Evolutionary conservation across 1,140 invertebrate species (phyloP), one percentile per base, ranked within the genome.

Genomic region (Samia ricini): DNA sequence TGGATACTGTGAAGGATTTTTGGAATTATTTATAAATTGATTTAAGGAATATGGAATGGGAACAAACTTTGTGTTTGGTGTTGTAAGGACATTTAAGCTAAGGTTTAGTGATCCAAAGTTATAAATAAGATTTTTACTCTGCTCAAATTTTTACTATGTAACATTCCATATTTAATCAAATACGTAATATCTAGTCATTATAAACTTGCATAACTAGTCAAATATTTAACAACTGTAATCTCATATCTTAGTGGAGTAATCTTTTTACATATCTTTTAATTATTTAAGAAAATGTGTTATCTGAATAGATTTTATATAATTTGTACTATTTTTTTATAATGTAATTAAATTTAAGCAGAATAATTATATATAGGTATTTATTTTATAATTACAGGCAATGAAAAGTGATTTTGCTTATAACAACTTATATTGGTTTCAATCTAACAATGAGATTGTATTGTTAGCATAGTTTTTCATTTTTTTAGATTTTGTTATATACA

Each of bases 381-480:
- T 15, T 42, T 42, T 42, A 12, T 42, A 42, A 15, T 42, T 15
- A 42, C 0, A 12, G 26, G 12, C 12, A 42, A 42, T 42, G 33
- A 42, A 42, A 42, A 42, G 4, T 15, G 4, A 8, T 42, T 42
- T 42, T 42, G 4, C 33, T 42, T 15, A 42, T 42, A 42, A 42
- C 33, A 12, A 15, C n/a, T 5, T 42, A 42, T 83, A 80, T 77
- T 81, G 65, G 72, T 78, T 67, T 68, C 63, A 52, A 63, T 58
- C 20, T 36, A 29, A 42, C 33, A 42, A 42, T 42, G 12, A 42
- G 33, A 15, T 42, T 42, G 33, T 42, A 42, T 5, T 5, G 4
- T 42, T 42, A 42, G 4, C 7, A 42, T 4, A 15, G 12, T 42
- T 42, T 42, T 42, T 4, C 12, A 36, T 4, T 42, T 29, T 29